Evolutionary conservation across 2,888 invertebrate genomes (phyloP), one percentile per base, ranked within the genome.

Genomic region (Mythimna vitellina): DNA sequence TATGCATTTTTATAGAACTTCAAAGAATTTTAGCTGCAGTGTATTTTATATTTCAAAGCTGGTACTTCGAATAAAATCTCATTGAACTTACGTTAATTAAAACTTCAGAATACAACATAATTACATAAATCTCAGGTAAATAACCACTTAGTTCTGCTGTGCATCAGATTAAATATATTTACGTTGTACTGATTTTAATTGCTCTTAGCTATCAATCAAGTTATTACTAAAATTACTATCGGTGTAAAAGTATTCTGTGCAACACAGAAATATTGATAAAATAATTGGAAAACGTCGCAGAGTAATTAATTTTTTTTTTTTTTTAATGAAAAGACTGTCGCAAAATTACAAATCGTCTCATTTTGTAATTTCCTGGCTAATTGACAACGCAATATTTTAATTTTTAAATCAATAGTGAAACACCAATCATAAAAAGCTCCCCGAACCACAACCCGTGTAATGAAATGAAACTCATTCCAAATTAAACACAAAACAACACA

Each of bases 1-100:
- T 14, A 42, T 38, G 10, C 10, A 38, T 42, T 42, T 42, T 4
- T 46, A 46, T 46, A 17, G 0, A 46, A 46, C 14, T 17, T 14
- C 5, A 46, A 5, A 46, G 42, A 46, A 17, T 14, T 42, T 8
- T 17, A 9, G 20, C 8, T 20, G 29, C 9, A 56, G 17, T 29
- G 2, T 6, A 29, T 20, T 56, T 56, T 29, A 29, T 20, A 56
- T 29, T 25, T 12, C 1, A 14, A 25, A 57, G 12, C 17, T 51
- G 42, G 46, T 78, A 57, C 29, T 61, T 56, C 5, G 5, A 56
- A 42, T 14, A 51, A 70, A 61, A 32, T 51, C n/a, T 46, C 51
- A 61, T 22, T 46, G n/a, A 78, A 10, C 12, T 74, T 61, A 35
- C 17, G 22, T 78, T 75, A 78, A 78, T 62, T 78, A 78, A 62